Conservation (phyloP, 2,888 invertebrate species). For the Halocaridina rubra region DNA sequence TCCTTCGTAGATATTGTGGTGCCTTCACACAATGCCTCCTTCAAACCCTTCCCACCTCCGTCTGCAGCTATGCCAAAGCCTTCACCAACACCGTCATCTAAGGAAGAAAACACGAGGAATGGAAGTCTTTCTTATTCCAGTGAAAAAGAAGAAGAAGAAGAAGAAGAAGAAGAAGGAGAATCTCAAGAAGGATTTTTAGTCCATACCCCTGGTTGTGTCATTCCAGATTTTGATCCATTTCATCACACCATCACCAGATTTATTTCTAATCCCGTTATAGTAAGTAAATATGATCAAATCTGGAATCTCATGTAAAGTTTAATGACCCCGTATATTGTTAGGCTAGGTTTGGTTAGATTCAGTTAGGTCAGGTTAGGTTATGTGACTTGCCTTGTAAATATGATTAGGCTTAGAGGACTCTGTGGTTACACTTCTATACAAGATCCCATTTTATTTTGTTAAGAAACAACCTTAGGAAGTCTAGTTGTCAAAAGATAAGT, state of each 20-base stretch:
- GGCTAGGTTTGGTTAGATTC: too few species aligned
- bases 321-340: too few species aligned
- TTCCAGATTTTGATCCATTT: conserved; percentile 43
- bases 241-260: conserved; percentile 40
- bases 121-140: too few species aligned
- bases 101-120: neutral
- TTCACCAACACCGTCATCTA: neutral
- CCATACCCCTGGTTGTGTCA: conserved; percentile 25
- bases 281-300: too few species aligned
- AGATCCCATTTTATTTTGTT: too few species aligned
- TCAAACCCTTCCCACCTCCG: neutral
- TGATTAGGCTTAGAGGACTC: too few species aligned
- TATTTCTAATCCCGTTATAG: conserved; percentile 19
- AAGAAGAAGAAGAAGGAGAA: neutral
- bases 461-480: too few species aligned
- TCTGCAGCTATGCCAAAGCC: neutral
- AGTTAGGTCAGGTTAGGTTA: too few species aligned
- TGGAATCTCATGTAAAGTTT: too few species aligned
- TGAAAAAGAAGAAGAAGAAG: neutral
- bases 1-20: conserved; percentile 31
- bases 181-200: conserved; percentile 34
- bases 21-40: conserved; percentile 32
- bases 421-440: too few species aligned
- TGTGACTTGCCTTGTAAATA: too few species aligned
- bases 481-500: too few species aligned